Evolutionary conservation across 2,888 invertebrate genomes (phyloP).

Genomic region (Pilophorus perplexus): DNA sequence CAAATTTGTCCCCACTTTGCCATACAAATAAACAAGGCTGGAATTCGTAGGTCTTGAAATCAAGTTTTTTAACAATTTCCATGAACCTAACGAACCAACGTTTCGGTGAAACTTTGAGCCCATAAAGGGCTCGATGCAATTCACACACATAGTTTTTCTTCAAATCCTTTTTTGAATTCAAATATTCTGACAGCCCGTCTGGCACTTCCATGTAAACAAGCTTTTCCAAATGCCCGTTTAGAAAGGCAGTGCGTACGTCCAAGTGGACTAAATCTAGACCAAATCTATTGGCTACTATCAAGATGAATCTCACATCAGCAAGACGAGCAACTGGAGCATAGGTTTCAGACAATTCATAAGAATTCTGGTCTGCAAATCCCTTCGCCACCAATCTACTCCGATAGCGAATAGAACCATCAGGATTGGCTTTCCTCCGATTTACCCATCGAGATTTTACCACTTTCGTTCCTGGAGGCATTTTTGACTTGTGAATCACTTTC

Average conservation of each 20-base stretch:
- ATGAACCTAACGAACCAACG: constrained; percentile 5
- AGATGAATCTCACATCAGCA: neutral
- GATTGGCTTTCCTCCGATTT: neutral
- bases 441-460: too few species aligned
- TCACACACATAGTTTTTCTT: neutral
- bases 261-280: neutral
- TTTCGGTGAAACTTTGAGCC: constrained; percentile 10
- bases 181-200: neutral
- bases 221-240: neutral
- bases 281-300: neutral
- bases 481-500: neutral
- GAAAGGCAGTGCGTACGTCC: constrained; percentile 3
- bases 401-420: neutral
- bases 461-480: neutral
- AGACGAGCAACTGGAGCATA: constrained; percentile 27
- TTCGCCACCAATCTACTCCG: constrained; percentile 11
- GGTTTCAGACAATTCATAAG: constrained; percentile 9
- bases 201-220: constrained; percentile 6
- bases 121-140: neutral
- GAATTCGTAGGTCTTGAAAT: neutral
- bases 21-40: constrained; percentile 8
- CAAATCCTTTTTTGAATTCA: neutral
- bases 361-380: constrained; percentile 15
- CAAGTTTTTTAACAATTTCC: neutral
- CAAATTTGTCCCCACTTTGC: neutral